phyloP scores from a whole-genome alignment of 2,797 vertebrate species.

The Chaenodraco wilsoni region DNA sequence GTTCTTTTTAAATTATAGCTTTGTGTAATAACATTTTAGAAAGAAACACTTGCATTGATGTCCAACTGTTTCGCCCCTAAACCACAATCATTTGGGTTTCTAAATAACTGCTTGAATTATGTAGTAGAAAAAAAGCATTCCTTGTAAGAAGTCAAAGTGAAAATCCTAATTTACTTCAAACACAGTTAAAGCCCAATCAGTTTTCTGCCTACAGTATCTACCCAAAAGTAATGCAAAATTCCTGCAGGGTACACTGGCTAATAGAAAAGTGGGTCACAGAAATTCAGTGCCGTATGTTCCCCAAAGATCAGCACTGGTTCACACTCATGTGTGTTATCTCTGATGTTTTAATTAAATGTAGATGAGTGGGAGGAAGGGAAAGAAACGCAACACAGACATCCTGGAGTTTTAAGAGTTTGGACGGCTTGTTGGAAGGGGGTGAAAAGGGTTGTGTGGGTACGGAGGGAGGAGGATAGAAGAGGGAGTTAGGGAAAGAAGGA shows the following conservation, averaged over 20 bases:
- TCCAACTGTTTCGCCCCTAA: not conserved
- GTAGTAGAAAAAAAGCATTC: not conserved
- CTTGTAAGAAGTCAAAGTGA: not conserved
- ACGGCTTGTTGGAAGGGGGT: constrained; percentile 19
- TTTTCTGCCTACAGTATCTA: constrained; percentile 31
- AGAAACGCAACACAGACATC: constrained; percentile 53
- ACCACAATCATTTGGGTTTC: constrained; percentile 4
- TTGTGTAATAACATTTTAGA: not conserved
- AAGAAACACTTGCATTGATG: not conserved
- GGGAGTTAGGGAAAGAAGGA: constrained; percentile 16
- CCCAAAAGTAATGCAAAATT: constrained; percentile 51
- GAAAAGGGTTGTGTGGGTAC: constrained; percentile 22
- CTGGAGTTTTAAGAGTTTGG: constrained; percentile 49
- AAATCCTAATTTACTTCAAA: constrained; percentile 39
- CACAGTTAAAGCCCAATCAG: constrained; percentile 50
- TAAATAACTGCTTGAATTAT: not conserved
- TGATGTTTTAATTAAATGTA: constrained; percentile 78
- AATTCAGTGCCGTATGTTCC: constrained; percentile 59
- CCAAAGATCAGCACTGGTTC: constrained; percentile 49
- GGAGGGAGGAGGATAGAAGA: constrained; percentile 12
- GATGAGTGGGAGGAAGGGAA: constrained; percentile 57
- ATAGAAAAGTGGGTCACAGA: constrained; percentile 74
- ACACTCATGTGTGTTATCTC: constrained; percentile 34
- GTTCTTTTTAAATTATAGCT: not conserved
- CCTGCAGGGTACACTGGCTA: constrained; percentile 57